Evolutionary conservation across 2,888 invertebrate genomes (phyloP), one percentile per base, ranked within the genome.

Genomic region (Caenorhabditis sp.): DNA sequence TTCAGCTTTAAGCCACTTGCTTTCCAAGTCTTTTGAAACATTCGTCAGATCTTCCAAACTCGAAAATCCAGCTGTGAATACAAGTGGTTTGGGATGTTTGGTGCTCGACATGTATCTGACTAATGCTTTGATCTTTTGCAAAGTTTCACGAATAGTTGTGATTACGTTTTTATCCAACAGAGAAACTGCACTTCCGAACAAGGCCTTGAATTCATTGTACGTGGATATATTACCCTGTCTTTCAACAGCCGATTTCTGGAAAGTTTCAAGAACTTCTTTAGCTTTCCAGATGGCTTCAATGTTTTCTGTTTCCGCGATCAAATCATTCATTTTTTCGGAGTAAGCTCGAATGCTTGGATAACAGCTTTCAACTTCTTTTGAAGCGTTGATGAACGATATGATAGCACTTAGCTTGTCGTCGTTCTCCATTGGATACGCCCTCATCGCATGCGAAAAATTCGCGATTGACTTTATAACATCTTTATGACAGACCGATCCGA

Each of bases 21-120:
- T 51, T 1, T 61, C 61, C n/a, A 73, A 14, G 51, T 73, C 73
- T 8, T 54, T 26, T 8, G 26, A 24, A n/a, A 73, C 44, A 19
- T 61, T 47, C 12, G 8, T 6, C 19, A 61, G 12, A 28, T 73
- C 56, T n/a, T 26, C 54, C 1, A 16, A 26, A 16, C 12, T 38
- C 4, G 26, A n/a, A 26, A 69, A 56, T 56, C 69, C 69, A 24
- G 51, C 31, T 41, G 54, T 26, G 16, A 26, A 54, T 26, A 54
- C 54, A n/a, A 19, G 19, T 8, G 14, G 28, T 14, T 54, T 44
- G 38, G 7, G 16, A 44, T 26, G 16, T 6, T 24, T 44, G 44
- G 44, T 6, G 12, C 12, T 63, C 22, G 41, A 19, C n/a, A 16
- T 38, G 6, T 38, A 31, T 12, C n/a, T 35, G 10, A 54, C 26